Evolutionary conservation across 2,888 invertebrate species (phyloP).

Genomic region (Melieria picta): DNA sequence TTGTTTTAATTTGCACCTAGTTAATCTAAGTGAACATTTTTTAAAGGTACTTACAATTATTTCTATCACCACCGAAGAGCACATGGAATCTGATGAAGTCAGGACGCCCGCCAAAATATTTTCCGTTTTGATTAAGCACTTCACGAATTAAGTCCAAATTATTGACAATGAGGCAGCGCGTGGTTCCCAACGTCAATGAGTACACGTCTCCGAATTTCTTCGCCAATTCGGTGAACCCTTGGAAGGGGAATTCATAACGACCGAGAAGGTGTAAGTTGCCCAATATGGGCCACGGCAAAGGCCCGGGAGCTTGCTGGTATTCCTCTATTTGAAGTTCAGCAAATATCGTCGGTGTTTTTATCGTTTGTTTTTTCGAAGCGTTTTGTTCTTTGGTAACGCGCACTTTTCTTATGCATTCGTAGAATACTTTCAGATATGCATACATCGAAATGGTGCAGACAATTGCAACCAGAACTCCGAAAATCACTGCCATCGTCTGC

Average conservation of each 20-base stretch:
- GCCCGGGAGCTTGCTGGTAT: slow-evolving; percentile 71
- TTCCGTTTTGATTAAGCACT: slow-evolving; percentile 81
- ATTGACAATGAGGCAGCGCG: slow-evolving; percentile 80
- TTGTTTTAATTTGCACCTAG: no score
- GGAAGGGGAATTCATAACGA: slow-evolving; percentile 74
- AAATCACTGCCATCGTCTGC: slow-evolving; percentile 40
- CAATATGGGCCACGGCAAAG: slow-evolving; percentile 74
- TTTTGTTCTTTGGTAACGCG: slow-evolving; percentile 37
- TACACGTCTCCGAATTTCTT: slow-evolving; percentile 78
- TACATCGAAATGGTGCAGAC: slow-evolving; percentile 42
- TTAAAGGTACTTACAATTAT: slow-evolving; percentile 77
- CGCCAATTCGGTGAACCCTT: slow-evolving; percentile 76
- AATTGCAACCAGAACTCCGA: slow-evolving; percentile 40
- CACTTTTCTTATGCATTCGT: slow-evolving; percentile 48
- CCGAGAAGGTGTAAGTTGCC: slow-evolving; percentile 77
- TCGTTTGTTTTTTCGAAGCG: slow-evolving; percentile 13
- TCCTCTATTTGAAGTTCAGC: slow-evolving; percentile 16
- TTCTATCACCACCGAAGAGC: slow-evolving; percentile 85
- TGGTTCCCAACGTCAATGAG: slow-evolving; percentile 74
- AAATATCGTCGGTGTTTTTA: no score
- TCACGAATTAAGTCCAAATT: slow-evolving; percentile 77
- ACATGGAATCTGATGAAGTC: slow-evolving; percentile 82
- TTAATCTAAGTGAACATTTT: not conserved
- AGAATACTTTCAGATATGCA: slow-evolving; percentile 48
- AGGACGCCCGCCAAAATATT: slow-evolving; percentile 83